Percentiles rank a stretch among this genome's conserved stretches.
Conservation (phyloP, 2,888 invertebrate genomes). For the Tromatobia lineatoria region DNA sequence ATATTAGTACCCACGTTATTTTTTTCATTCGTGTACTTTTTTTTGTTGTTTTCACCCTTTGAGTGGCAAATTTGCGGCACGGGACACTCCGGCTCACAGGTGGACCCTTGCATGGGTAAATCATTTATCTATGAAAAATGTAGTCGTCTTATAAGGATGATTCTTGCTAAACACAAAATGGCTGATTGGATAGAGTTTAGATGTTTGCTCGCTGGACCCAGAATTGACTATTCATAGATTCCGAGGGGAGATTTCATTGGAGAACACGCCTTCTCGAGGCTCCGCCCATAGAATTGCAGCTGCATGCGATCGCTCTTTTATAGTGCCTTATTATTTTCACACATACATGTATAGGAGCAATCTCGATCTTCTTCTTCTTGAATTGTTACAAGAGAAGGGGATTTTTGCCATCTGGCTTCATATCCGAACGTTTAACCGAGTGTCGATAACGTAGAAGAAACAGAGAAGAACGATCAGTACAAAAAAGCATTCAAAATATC, state of each 20-base stretch:
- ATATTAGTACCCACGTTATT: conserved; percentile 52
- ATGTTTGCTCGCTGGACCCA: conserved; percentile 2
- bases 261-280: conserved; percentile 37
- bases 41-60: conserved; percentile 1
- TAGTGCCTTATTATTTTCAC: conserved; percentile 48
- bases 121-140: not conserved
- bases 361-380: no score
- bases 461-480: no score
- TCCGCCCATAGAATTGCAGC: conserved; percentile 61
- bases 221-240: conserved; percentile 7
- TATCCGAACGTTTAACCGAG: no score
- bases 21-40: conserved; percentile 9
- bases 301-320: conserved; percentile 55
- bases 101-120: conserved; percentile 27
- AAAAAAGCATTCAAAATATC: no score
- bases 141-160: not conserved
- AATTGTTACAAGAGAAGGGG: no score
- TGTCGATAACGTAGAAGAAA: no score
- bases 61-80: conserved; percentile 46
- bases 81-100: conserved; percentile 55
- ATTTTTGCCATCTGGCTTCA: no score
- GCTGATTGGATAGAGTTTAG: conserved; percentile 29
- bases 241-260: conserved; percentile 48
- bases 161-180: conserved; percentile 46
- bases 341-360: not conserved